Percentiles rank a stretch among this genome's conserved stretches.
Evolutionary conservation across 2,797 vertebrate genomes (phyloP).

Genomic region (Artibeus lituratus): DNA sequence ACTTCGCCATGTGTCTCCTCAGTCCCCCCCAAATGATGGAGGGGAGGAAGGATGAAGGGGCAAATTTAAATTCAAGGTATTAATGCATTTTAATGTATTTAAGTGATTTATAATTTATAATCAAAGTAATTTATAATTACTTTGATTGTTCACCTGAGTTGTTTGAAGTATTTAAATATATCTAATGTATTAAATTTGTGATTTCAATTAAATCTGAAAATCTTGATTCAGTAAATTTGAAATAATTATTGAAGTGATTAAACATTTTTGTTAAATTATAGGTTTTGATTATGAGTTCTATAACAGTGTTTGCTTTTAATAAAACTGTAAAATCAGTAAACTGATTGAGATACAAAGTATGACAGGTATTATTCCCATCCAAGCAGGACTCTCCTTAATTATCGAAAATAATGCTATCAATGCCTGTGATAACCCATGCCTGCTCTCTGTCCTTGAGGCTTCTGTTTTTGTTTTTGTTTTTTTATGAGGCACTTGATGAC

Average conservation of each 20-base stretch:
- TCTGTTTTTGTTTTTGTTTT: not conserved
- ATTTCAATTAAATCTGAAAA: not conserved
- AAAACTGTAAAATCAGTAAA: not conserved
- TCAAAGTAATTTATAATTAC: not conserved
- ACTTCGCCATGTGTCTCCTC: not conserved
- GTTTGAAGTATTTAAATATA: not conserved
- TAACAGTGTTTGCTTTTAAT: not conserved
- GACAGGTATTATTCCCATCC: not conserved
- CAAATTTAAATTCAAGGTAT: not conserved
- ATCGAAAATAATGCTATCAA: not conserved
- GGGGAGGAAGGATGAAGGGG: not conserved
- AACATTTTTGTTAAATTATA: not conserved
- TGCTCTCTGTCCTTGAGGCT: not conserved
- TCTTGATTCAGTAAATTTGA: constrained; percentile 16
- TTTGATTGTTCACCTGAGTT: not conserved
- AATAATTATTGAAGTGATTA: not conserved
- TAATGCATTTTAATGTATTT: not conserved
- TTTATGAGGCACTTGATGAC: not conserved
- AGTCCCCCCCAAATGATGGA: not conserved
- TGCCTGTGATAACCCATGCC: not conserved
- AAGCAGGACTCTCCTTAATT: not conserved
- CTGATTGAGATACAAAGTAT: not conserved
- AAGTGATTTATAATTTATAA: too few species aligned
- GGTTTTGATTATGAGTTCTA: not conserved
- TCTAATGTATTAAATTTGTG: not conserved